phyloP scores from a whole-genome alignment of 2,888 invertebrate genomes.

The Agriopis aurantiaria region DNA sequence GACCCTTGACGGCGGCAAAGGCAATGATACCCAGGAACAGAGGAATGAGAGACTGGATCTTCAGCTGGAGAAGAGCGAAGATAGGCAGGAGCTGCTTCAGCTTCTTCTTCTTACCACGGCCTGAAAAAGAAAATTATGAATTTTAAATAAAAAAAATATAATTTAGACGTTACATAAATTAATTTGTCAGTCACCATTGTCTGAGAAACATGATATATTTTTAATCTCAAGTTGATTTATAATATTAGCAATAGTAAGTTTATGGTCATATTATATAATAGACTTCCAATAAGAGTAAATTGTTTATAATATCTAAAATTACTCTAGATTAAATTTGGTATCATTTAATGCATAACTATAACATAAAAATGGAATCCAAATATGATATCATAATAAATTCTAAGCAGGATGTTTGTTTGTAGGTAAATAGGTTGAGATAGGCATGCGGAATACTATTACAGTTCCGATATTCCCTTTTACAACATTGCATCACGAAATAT shows the following conservation, averaged over 20 bases:
- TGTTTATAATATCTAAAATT: too few relatives aligned
- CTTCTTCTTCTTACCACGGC: slow-evolving; percentile 93
- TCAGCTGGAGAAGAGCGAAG: slow-evolving; percentile 91
- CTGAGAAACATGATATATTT: too few relatives aligned
- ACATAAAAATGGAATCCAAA: background rate
- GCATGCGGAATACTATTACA: slow-evolving; percentile 8
- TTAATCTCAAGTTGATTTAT: too few relatives aligned
- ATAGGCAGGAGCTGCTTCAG: slow-evolving; percentile 91
- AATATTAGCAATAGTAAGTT: too few relatives aligned
- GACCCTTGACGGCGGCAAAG: slow-evolving; percentile 93
- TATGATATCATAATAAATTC: slow-evolving; percentile 6
- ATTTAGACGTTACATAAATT: too few relatives aligned
- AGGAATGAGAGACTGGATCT: slow-evolving; percentile 92
- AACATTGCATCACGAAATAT: slow-evolving; percentile 45
- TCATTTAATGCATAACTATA: background rate
- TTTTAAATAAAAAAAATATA: too few relatives aligned
- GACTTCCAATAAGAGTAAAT: background rate
- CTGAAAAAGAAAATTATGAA: slow-evolving; percentile 68
- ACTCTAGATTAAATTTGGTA: too few relatives aligned
- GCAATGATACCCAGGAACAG: slow-evolving; percentile 91
- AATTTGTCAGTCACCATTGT: too few relatives aligned
- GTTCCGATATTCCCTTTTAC: slow-evolving; percentile 45
- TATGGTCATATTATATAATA: too few relatives aligned
- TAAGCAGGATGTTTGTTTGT: slow-evolving; percentile 16
- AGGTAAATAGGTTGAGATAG: slow-evolving; percentile 34